Conservation (phyloP, 2,113 vertebrate species). For the Hypomesus transpacificus region DNA sequence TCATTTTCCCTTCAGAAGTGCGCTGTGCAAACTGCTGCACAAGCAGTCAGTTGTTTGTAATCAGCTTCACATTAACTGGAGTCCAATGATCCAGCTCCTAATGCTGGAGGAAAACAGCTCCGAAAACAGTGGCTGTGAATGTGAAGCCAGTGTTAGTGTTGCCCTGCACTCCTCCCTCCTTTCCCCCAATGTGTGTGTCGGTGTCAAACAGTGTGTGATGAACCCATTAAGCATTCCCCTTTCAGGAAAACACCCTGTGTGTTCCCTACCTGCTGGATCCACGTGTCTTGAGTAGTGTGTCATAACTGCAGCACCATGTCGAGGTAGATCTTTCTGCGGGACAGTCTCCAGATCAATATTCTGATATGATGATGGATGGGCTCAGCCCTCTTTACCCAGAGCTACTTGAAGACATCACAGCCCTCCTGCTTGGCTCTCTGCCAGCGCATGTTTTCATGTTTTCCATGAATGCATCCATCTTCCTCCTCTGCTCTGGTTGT, state of each 20-base stretch:
- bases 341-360: too few species aligned
- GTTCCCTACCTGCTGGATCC: neutral
- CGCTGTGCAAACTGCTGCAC: constrained; percentile 28
- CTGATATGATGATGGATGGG: too few species aligned
- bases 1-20: constrained; percentile 17
- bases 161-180: constrained; percentile 11
- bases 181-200: neutral
- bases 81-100: constrained; percentile 26
- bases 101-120: neutral
- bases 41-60: constrained; percentile 19
- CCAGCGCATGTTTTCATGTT: neutral
- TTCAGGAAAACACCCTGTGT: constrained; percentile 13
- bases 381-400: too few species aligned
- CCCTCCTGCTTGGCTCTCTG: too few species aligned
- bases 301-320: too few species aligned
- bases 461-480: neutral
- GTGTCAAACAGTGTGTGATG: constrained; percentile 7
- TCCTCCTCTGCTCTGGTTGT: neutral
- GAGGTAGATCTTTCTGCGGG: too few species aligned
- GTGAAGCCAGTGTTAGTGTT: constrained; percentile 32
- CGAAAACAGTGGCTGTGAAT: constrained; percentile 37
- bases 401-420: too few species aligned
- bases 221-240: constrained; percentile 18
- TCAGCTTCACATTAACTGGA: constrained; percentile 15
- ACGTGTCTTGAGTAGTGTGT: neutral